These are phyloP conservation scores for Miltochrista miniata DNA, from an alignment of 2,888 invertebrate genomes.

Conservation along the genomic window DNA sequence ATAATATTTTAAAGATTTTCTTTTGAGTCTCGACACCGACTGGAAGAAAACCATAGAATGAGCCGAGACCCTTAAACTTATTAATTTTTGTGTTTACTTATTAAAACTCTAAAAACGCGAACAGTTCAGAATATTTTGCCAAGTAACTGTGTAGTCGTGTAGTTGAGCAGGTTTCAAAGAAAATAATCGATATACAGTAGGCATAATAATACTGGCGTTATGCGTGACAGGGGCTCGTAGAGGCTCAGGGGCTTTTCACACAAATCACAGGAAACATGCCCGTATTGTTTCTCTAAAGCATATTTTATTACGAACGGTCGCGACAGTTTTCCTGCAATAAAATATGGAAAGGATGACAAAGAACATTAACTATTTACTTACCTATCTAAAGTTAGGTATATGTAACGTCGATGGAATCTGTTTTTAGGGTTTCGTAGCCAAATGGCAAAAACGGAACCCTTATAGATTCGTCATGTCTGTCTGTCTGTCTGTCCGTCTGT, in stretches of 20 bases:
- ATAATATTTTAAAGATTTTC: no score
- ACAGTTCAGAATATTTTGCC: slow-evolving; percentile 16
- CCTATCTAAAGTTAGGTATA: no score
- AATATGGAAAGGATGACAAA: slow-evolving; percentile 16
- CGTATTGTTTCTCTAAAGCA: slow-evolving; percentile 9
- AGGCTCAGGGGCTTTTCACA: slow-evolving; percentile 7
- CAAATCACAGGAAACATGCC: slow-evolving; percentile 26
- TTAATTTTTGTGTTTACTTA: slow-evolving; percentile 39
- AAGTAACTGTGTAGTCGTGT: slow-evolving; percentile 24
- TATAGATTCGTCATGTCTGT: no score
- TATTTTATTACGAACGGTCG: slow-evolving; percentile 15
- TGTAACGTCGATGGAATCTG: no score
- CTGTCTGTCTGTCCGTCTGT: no score
- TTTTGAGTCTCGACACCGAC: no score
- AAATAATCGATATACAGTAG: slow-evolving; percentile 10
- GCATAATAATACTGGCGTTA: slow-evolving; percentile 16
- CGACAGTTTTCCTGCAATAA: slow-evolving; percentile 16
- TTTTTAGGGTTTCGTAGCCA: no score
- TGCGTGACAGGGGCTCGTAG: slow-evolving; percentile 24
- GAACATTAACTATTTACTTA: no score
- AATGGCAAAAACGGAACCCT: no score
- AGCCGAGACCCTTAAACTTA: no score
- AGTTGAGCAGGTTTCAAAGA: slow-evolving; percentile 21
- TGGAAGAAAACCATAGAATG: no score
- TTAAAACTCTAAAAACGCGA: slow-evolving; percentile 41